phyloP scores from a whole-genome alignment of 2,113 vertebrate genomes.

The Aramus guarauna region DNA sequence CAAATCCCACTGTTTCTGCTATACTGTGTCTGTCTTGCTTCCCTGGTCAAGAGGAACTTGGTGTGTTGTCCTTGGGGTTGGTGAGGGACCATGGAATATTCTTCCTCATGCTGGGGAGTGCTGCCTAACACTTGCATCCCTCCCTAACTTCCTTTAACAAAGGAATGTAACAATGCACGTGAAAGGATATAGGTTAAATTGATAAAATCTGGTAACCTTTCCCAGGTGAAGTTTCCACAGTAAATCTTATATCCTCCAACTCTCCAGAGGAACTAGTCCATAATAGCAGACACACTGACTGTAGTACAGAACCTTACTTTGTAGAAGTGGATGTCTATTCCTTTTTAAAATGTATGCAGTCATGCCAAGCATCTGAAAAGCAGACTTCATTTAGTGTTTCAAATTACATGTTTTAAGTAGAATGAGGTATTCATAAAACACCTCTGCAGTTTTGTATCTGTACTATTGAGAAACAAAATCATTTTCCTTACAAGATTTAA shows the following conservation, averaged over 20 bases:
- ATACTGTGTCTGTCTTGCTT: rapidly evolving
- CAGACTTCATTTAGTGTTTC: background rate
- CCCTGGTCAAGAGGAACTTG: background rate
- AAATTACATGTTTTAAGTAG: background rate
- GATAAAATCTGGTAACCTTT: background rate
- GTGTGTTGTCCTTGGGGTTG: rapidly evolving
- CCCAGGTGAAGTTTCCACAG: background rate
- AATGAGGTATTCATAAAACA: background rate
- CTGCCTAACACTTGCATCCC: background rate
- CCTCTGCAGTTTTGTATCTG: background rate
- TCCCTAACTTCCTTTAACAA: background rate
- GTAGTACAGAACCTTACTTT: background rate
- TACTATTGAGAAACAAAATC: background rate
- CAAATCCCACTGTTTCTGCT: background rate
- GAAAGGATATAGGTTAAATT: background rate
- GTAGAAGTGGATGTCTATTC: background rate
- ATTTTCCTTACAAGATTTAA: background rate
- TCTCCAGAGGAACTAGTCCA: background rate
- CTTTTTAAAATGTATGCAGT: background rate
- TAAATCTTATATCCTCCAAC: background rate
- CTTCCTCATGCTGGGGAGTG: background rate
- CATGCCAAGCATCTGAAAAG: background rate
- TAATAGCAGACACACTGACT: background rate
- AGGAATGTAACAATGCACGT: background rate
- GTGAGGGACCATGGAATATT: too few species aligned